These are phyloP conservation scores for Amblyopsis rosae DNA, from an alignment of 2,113 vertebrate genomes.

Conservation along the genomic window DNA sequence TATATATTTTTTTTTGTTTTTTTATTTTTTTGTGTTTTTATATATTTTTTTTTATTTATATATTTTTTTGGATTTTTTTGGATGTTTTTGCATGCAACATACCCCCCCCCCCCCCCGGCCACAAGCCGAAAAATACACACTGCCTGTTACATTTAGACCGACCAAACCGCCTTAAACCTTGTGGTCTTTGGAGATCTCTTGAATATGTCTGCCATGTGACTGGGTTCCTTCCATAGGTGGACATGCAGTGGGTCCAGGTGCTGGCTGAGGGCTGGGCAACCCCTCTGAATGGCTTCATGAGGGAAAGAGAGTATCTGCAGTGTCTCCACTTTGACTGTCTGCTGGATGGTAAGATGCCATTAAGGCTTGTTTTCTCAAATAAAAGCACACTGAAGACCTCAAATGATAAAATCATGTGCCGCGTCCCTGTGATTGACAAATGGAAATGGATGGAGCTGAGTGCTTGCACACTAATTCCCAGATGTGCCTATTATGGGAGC, in stretches of 20 bases:
- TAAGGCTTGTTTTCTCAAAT: neutral
- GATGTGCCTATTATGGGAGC: neutral
- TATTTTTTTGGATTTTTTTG: too few species aligned
- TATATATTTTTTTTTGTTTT: too few species aligned
- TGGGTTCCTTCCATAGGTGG: conserved; percentile 77
- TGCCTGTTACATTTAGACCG: too few species aligned
- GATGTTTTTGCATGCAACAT: too few species aligned
- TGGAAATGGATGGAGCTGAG: conserved; percentile 20
- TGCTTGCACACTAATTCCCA: neutral
- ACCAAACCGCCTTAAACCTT: too few species aligned
- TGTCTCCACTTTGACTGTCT: conserved; percentile 98
- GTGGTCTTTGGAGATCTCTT: neutral
- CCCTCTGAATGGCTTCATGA: conserved; percentile 96
- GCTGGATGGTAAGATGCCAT: conserved; percentile 84
- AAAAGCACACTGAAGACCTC: neutral
- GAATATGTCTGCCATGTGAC: neutral
- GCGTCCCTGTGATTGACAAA: neutral
- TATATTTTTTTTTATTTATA: too few species aligned
- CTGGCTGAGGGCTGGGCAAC: conserved; percentile 98
- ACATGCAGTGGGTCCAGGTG: conserved; percentile 99
- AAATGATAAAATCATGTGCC: neutral
- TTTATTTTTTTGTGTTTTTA: too few species aligned
- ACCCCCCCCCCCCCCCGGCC: too few species aligned
- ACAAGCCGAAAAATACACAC: too few species aligned
- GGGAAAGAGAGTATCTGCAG: conserved; percentile 94